A percentile compares a stretch with the other conserved stretches of the same genome.
Evolutionary conservation across 2,888 invertebrate genomes (phyloP).

Genomic region (Tanypteryx hageni): DNA sequence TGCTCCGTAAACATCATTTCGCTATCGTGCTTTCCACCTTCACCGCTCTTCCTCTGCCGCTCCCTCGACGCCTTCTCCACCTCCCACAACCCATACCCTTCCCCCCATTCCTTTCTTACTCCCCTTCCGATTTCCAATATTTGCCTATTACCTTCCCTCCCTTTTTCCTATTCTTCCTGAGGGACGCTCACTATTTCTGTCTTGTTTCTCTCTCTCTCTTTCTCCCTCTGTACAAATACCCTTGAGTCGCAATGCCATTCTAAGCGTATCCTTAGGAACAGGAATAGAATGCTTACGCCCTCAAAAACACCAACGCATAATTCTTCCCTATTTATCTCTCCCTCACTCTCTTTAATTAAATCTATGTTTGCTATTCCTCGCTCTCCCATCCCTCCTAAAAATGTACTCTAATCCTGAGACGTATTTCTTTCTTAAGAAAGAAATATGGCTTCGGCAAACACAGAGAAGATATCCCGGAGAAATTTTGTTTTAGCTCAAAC

Average conservation of each 20-base stretch:
- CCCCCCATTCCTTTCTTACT: not conserved
- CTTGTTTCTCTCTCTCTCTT: not conserved
- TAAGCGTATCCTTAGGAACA: not conserved
- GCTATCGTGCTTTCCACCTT: not conserved
- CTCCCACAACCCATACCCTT: not conserved
- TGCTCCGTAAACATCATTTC: not conserved
- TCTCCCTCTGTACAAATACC: not conserved
- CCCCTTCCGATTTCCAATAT: not conserved
- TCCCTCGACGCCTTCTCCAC: not conserved
- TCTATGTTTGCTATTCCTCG: not conserved
- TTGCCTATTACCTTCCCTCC: not conserved
- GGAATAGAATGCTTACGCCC: not conserved
- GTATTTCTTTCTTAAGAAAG: not conserved
- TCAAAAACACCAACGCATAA: not conserved
- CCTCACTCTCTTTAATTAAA: not conserved
- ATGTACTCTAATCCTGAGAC: slow-evolving; percentile 37
- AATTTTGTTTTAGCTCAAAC: slow-evolving; percentile 2
- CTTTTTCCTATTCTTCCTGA: not conserved
- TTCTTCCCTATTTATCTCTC: not conserved
- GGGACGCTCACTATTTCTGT: too few relatives aligned
- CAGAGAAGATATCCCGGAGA: not conserved
- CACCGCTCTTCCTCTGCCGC: not conserved
- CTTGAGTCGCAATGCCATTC: not conserved
- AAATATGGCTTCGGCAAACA: slow-evolving; percentile 40
- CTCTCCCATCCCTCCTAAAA: not conserved